phyloP scores from a whole-genome alignment of 2,888 invertebrate genomes.

The Coronaproctus castanopsis region DNA sequence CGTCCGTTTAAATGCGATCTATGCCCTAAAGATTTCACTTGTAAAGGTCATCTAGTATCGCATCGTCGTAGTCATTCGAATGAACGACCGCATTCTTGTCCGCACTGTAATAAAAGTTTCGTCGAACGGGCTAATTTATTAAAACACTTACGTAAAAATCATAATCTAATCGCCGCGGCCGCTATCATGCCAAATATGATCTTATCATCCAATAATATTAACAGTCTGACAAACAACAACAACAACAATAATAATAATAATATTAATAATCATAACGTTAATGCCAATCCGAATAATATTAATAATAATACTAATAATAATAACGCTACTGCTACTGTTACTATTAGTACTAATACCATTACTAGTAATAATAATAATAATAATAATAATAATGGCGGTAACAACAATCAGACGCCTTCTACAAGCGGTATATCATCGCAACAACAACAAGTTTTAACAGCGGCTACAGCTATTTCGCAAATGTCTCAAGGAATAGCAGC shows the following conservation, averaged over 20 bases:
- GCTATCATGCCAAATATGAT: constrained; percentile 1
- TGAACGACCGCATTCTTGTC: constrained; percentile 34
- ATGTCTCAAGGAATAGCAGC: too few relatives aligned
- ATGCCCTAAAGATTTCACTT: constrained; percentile 41
- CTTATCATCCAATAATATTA: neutral
- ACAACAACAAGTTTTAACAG: too few relatives aligned
- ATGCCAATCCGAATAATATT: too few relatives aligned
- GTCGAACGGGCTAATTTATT: constrained; percentile 61
- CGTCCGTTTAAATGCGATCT: constrained; percentile 44
- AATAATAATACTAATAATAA: neutral
- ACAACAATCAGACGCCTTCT: neutral
- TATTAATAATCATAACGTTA: neutral
- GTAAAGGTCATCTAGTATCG: constrained; percentile 64
- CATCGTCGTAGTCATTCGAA: constrained; percentile 53
- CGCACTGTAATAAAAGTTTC: constrained; percentile 53
- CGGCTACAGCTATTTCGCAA: too few relatives aligned
- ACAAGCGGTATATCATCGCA: neutral
- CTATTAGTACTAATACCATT: neutral
- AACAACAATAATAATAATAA: neutral
- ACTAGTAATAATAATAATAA: neutral
- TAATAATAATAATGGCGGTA: neutral
- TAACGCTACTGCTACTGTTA: neutral
- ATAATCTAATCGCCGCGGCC: constrained; percentile 10
- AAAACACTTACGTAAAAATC: constrained; percentile 49
- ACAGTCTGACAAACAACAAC: neutral